phyloP scores from a whole-genome alignment of 2,888 invertebrate genomes.

The Mechanitis messenoides region DNA sequence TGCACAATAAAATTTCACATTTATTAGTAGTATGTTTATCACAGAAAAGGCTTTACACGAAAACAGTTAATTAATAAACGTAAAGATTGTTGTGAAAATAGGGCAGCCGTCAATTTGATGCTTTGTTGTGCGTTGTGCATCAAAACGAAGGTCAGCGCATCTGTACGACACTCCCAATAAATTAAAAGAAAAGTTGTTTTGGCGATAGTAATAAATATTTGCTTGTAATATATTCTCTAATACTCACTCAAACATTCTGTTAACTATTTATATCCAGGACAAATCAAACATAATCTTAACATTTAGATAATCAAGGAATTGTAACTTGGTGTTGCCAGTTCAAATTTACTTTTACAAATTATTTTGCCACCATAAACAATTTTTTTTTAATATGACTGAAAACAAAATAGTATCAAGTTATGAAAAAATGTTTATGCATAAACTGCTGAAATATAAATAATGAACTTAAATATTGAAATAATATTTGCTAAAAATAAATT shows the following conservation, averaged over 20 bases:
- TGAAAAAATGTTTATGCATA: neutral
- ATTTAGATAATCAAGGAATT: conserved; percentile 68
- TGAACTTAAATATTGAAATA: no score
- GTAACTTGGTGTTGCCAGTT: conserved; percentile 56
- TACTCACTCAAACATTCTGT: conserved; percentile 74
- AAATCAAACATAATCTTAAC: conserved; percentile 72
- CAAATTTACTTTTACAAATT: conserved; percentile 23
- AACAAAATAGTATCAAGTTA: neutral
- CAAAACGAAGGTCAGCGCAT: conserved; percentile 77
- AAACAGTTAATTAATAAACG: conserved; percentile 46
- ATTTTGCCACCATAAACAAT: conserved; percentile 10
- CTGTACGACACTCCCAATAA: conserved; percentile 69
- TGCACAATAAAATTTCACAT: conserved; percentile 40
- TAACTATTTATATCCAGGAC: conserved; percentile 61
- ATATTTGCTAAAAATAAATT: no score
- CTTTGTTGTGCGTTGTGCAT: conserved; percentile 79
- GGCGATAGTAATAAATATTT: conserved; percentile 36
- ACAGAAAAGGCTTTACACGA: conserved; percentile 40
- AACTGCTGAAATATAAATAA: no score
- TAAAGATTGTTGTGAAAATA: conserved; percentile 75
- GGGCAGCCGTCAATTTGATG: conserved; percentile 78
- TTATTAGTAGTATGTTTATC: conserved; percentile 36
- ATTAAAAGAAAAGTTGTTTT: conserved; percentile 40
- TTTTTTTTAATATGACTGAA: neutral
- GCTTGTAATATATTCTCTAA: conserved; percentile 43